Percentiles rank a stretch among this genome's conserved stretches.
Conservation (phyloP, 1,140 invertebrate genomes). For the Drosophila pseudoobscura region DNA sequence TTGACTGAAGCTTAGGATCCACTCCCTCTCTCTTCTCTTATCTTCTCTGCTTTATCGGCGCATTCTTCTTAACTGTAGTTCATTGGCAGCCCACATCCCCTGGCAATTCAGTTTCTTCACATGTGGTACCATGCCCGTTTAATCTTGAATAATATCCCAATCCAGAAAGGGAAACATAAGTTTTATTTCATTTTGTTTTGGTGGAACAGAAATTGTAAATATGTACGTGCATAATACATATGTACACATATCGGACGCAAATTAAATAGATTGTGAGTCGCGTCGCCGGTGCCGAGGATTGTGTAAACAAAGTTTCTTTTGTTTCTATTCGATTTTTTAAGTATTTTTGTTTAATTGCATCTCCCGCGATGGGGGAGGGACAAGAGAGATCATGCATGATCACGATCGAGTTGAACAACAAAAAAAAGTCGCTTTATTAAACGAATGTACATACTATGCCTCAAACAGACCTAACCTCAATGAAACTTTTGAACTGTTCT, state of each 20-base stretch:
- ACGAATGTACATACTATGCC: too few relatives aligned
- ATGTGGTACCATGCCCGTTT: background rate
- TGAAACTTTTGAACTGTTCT: too few relatives aligned
- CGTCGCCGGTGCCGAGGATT: background rate
- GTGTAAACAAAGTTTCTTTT: slow-evolving; percentile 11
- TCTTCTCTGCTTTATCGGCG: slow-evolving; percentile 47
- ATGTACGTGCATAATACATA: background rate
- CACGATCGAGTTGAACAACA: slow-evolving; percentile 4
- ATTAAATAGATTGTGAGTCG: background rate
- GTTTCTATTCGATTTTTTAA: slow-evolving; percentile 6
- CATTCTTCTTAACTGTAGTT: slow-evolving; percentile 22
- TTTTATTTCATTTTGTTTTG: slow-evolving; percentile 11
- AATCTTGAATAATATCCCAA: background rate
- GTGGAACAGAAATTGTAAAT: background rate
- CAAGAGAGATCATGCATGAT: background rate
- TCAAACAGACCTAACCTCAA: too few relatives aligned
- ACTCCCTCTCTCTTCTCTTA: slow-evolving; percentile 21
- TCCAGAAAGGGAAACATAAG: background rate
- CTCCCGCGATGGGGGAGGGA: slow-evolving; percentile 27
- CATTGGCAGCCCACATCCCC: slow-evolving; percentile 9
- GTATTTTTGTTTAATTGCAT: slow-evolving; percentile 41
- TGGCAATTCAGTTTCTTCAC: slow-evolving; percentile 1
- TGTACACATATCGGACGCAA: slow-evolving; percentile 10
- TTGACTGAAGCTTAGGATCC: slow-evolving; percentile 25
- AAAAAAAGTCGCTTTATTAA: too few relatives aligned